phyloP scores from a whole-genome alignment of 2,113 vertebrate species.

The Hydrolagus affinis region DNA sequence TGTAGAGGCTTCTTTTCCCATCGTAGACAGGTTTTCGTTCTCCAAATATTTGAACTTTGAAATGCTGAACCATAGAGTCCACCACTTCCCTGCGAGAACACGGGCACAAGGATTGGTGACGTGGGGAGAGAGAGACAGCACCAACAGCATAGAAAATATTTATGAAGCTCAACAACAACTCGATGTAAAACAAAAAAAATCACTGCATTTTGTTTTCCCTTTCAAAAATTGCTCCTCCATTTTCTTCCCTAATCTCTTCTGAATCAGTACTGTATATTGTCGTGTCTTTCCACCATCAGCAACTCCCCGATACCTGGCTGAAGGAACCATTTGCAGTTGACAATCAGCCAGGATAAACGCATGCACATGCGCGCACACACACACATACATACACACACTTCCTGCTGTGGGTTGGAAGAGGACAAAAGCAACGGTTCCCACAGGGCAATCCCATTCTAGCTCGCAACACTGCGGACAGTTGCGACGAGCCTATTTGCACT shows the following conservation, averaged over 20 bases:
- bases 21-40: slow-evolving; percentile 92
- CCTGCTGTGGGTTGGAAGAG: too few relatives aligned
- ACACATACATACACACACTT: too few relatives aligned
- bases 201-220: background rate
- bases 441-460: too few relatives aligned
- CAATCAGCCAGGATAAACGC: too few relatives aligned
- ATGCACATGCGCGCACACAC: too few relatives aligned
- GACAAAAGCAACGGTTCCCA: too few relatives aligned
- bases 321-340: too few relatives aligned
- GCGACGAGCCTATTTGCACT: too few relatives aligned
- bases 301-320: background rate
- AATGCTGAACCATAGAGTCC: slow-evolving; percentile 98
- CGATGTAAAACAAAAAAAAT: background rate
- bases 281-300: background rate
- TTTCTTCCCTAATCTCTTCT: background rate
- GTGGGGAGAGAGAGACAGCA: background rate
- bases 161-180: background rate
- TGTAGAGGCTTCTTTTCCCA: slow-evolving; percentile 94
- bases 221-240: background rate
- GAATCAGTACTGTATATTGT: background rate
- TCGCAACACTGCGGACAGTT: too few relatives aligned
- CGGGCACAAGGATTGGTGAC: background rate
- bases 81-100: slow-evolving; percentile 81
- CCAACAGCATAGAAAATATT: background rate
- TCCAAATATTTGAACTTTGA: slow-evolving; percentile 95